Base-by-base conservation (phyloP, 2,797 vertebrate species). In the Pogoniulus pusillus region DNA sequence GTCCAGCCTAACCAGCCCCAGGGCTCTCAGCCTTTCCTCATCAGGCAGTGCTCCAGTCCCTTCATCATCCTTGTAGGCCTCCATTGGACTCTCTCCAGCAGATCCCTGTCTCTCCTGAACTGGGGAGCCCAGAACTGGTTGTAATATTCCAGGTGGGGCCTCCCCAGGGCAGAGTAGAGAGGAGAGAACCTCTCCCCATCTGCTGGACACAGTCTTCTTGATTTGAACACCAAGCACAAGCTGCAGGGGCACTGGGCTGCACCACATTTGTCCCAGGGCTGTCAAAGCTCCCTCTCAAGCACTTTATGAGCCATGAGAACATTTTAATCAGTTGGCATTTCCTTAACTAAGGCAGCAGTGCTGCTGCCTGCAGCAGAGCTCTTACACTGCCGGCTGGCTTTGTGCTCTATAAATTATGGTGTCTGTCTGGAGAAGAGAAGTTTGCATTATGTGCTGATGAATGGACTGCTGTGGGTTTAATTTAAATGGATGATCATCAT, bases 321-420 rank as follows among this genome's bases (percentile, higher is more conserved):
- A 51, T 66, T 90, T 93, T 87, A 91, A 78, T 83, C 70, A 82
- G 51, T 62, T 87, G 87, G n/a, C 69, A 13, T 88, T 89, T 82
- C 72, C 74, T 80, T 75, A 74, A 54, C 32, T 32, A 68, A 41
- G 63, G 60, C 62, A 80, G 72, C n/a, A 26, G 27, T 66, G 58
- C 37, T 74, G 62, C 64, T 66, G 64, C 58, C 73, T 55, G 63
- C 51, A 85, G 59, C 53, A 85, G 58, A 90, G 59, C 29, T 59
- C 62, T 70, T 86, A 60, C 53, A 16, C 47, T 24, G 47, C 75
- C 51, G 64, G 66, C 87, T 9, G 68, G 72, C 64, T 83, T 59
- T 68, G 74, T 3, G 4, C 41, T 7, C 59, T 29, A 35, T 53
- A 64, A 87, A 53, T 78, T n/a, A 72, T 23, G 59, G 59, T 59